Percentiles rank a stretch among this genome's conserved stretches.
Evolutionary conservation across 2,797 vertebrate genomes (phyloP).

Genomic region (Danionella dracula): DNA sequence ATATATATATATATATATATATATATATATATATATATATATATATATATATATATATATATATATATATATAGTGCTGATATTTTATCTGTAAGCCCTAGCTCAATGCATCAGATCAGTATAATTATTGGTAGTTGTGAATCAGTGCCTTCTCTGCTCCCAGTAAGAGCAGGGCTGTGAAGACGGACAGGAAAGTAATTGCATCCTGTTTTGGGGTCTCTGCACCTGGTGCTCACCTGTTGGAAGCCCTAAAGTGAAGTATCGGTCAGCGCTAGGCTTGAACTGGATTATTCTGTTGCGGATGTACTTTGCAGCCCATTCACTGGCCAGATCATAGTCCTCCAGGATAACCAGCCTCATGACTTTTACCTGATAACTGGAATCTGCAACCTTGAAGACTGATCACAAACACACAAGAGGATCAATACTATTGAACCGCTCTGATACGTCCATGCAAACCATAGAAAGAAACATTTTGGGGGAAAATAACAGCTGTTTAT

Average conservation of each 20-base stretch:
- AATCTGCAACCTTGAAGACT: not conserved
- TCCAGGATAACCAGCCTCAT: conserved; percentile 89
- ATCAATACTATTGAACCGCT: conserved; percentile 1
- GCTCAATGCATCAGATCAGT: no score
- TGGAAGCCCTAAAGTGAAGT: conserved; percentile 93
- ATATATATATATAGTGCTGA: no score
- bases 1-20: no score
- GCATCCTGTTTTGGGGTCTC: no score
- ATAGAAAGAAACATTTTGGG: no score
- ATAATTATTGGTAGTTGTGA: no score
- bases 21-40: no score
- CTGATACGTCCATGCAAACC: not conserved
- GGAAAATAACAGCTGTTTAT: not conserved
- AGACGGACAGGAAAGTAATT: no score
- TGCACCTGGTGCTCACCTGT: conserved; percentile 71
- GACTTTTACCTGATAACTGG: conserved; percentile 19
- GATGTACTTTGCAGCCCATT: conserved; percentile 98
- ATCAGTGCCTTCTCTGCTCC: no score
- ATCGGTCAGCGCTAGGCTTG: conserved; percentile 78
- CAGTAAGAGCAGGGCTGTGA: no score
- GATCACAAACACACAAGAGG: not conserved
- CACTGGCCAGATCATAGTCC: conserved; percentile 91
- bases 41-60: no score
- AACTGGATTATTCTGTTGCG: conserved; percentile 89
- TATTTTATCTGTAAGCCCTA: no score